Percentiles rank a stretch among this genome's conserved stretches.
These are phyloP conservation scores for Hypena proboscidalis DNA, from an alignment of 2,888 invertebrate genomes.

Conservation along the genomic window DNA sequence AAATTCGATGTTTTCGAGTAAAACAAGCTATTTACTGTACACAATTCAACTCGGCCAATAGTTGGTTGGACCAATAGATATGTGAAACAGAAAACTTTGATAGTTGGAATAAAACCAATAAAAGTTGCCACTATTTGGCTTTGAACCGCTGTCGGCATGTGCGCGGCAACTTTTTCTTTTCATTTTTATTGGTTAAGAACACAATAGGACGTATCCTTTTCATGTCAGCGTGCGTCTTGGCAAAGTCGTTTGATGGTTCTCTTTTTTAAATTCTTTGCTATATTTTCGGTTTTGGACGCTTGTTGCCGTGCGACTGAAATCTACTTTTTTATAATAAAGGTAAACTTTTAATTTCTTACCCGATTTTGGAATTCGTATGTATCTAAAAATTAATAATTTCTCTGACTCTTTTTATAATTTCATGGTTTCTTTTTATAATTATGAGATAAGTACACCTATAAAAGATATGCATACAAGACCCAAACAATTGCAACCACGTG, in stretches of 20 bases:
- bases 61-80: constrained; percentile 66
- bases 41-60: constrained; percentile 70
- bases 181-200: constrained; percentile 29
- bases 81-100: constrained; percentile 70
- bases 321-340: too few relatives aligned
- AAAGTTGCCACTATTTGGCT: constrained; percentile 69
- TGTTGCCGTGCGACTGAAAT: too few relatives aligned
- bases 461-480: too few relatives aligned
- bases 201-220: constrained; percentile 24
- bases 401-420: too few relatives aligned
- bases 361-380: too few relatives aligned
- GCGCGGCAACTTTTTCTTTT: constrained; percentile 36
- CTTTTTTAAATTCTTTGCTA: not conserved
- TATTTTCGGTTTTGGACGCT: not conserved
- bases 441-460: too few relatives aligned
- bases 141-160: constrained; percentile 53
- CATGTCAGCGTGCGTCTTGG: constrained; percentile 18
- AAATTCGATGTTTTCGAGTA: constrained; percentile 67
- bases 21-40: constrained; percentile 73
- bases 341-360: too few relatives aligned
- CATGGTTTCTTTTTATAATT: too few relatives aligned
- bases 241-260: constrained; percentile 6
- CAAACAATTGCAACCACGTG: too few relatives aligned
- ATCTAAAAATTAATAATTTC: too few relatives aligned
- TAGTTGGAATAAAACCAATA: constrained; percentile 72